These are phyloP conservation scores for Eulithis testata DNA, from an alignment of 2,888 invertebrate species.

Conservation along the genomic window DNA sequence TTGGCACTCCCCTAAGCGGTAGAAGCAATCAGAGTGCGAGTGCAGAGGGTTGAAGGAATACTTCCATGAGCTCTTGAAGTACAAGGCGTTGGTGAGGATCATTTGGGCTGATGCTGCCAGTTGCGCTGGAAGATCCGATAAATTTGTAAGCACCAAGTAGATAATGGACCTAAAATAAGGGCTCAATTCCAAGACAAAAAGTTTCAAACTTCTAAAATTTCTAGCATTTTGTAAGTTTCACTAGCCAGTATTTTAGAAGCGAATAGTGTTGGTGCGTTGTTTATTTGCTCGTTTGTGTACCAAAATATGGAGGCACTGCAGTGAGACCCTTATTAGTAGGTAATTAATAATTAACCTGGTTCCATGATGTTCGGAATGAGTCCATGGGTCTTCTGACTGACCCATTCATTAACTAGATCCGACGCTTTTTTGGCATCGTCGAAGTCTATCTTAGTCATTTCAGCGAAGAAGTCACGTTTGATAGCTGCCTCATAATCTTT, in stretches of 20 bases:
- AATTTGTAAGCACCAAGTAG: not conserved
- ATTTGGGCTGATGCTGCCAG: slow-evolving; percentile 78
- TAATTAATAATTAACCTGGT: slow-evolving; percentile 62
- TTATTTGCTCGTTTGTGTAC: no score
- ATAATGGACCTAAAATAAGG: no score
- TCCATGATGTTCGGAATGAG: slow-evolving; percentile 82
- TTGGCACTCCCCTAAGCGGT: slow-evolving; percentile 69
- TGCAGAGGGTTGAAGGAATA: slow-evolving; percentile 79
- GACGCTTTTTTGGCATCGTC: slow-evolving; percentile 66
- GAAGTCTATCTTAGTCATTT: slow-evolving; percentile 81
- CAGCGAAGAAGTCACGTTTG: slow-evolving; percentile 76
- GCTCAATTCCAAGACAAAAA: no score
- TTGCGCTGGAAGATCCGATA: slow-evolving; percentile 64
- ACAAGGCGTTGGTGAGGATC: slow-evolving; percentile 86
- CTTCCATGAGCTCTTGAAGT: slow-evolving; percentile 87
- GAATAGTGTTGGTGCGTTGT: no score
- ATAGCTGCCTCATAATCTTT: slow-evolving; percentile 74
- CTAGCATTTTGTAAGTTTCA: no score
- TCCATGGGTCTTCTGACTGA: slow-evolving; percentile 80
- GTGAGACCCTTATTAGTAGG: no score
- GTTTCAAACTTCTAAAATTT: no score
- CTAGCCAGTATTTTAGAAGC: no score
- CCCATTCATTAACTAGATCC: slow-evolving; percentile 85
- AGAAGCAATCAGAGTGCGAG: slow-evolving; percentile 84
- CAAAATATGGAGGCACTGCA: no score